Evolutionary conservation across 2,888 invertebrate species (phyloP).

Genomic region (Anodontia alba): DNA sequence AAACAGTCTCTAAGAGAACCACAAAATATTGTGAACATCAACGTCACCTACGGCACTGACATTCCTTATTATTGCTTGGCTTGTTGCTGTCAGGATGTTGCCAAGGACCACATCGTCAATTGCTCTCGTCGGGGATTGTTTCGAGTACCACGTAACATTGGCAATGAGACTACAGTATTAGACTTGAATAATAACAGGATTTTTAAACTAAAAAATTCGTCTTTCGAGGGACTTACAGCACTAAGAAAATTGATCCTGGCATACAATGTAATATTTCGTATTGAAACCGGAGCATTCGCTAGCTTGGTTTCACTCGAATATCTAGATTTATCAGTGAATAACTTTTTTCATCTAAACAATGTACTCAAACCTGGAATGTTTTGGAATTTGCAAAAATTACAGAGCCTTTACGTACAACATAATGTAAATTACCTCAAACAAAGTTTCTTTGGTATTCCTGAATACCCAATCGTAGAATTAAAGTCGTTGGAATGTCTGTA

Average conservation of each 20-base stretch:
- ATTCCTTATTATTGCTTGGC: conserved; percentile 33
- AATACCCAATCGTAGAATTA: conserved; percentile 22
- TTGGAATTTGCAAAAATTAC: conserved; percentile 25
- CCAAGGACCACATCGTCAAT: background rate
- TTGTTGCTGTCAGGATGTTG: conserved; percentile 20
- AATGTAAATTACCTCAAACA: background rate
- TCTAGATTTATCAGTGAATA: conserved; percentile 32
- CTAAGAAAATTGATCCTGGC: conserved; percentile 34
- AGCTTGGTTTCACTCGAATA: conserved; percentile 29
- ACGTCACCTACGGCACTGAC: background rate
- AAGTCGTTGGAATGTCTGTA: conserved; percentile 22
- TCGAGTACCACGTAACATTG: conserved; percentile 21
- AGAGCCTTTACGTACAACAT: conserved; percentile 26
- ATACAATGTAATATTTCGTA: conserved; percentile 19
- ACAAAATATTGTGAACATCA: background rate
- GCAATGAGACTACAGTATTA: conserved; percentile 27
- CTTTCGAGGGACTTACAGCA: conserved; percentile 24
- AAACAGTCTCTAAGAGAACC: too few species aligned
- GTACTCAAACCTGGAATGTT: conserved; percentile 39
- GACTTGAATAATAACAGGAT: conserved; percentile 26
- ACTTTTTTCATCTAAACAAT: background rate
- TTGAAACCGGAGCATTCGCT: conserved; percentile 37
- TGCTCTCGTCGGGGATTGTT: conserved; percentile 30
- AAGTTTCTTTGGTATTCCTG: background rate
- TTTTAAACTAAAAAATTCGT: conserved; percentile 1